Evolutionary conservation across 2,888 invertebrate genomes (phyloP).

Genomic region (Lepeophtheirus nordmannii): DNA sequence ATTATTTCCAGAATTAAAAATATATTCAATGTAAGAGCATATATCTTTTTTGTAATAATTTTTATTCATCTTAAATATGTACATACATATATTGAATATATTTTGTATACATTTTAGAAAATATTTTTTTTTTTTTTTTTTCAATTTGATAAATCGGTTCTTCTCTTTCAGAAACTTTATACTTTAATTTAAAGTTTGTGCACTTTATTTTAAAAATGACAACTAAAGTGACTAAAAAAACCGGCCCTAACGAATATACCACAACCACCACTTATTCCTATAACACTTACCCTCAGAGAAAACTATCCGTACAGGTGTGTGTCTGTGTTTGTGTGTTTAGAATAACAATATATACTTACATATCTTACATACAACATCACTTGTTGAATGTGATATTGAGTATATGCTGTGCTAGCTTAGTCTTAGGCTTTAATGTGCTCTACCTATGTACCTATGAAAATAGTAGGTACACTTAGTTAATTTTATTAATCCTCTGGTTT

Average conservation of each 20-base stretch:
- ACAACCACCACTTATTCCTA: neutral
- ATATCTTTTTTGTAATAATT: no score
- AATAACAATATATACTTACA: no score
- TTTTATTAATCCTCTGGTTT: neutral
- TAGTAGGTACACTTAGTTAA: neutral
- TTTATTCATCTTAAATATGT: no score
- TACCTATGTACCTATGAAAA: no score
- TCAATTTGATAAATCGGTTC: neutral
- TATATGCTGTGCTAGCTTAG: no score
- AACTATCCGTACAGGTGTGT: neutral
- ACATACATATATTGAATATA: no score
- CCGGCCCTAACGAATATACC: constrained; percentile 3
- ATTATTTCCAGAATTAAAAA: neutral
- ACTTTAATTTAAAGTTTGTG: neutral
- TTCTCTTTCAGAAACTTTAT: neutral
- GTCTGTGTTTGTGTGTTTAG: no score
- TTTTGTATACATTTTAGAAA: neutral
- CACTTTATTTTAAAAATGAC: neutral
- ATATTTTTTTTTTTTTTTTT: no score
- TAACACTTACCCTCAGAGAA: neutral
- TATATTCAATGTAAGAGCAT: neutral
- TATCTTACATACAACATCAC: neutral
- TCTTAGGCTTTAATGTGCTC: no score
- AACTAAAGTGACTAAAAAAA: neutral
- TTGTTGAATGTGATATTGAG: neutral